Conservation (phyloP, 2,888 invertebrate genomes). For the Linyphia triangularis region DNA sequence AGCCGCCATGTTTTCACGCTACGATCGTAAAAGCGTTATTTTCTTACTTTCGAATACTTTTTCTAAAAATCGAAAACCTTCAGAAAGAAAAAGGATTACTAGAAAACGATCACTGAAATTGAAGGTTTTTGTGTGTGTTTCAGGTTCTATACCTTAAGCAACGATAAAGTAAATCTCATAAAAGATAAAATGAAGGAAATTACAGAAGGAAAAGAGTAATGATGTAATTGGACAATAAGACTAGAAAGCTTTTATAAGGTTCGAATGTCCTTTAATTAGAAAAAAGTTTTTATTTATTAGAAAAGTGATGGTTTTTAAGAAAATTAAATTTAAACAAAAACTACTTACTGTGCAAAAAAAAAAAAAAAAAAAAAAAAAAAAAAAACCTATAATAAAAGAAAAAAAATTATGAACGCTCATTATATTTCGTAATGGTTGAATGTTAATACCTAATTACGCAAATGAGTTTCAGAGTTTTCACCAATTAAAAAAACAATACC, state of each 20-base stretch:
- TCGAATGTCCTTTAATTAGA: background rate
- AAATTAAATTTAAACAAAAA: background rate
- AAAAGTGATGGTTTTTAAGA: background rate
- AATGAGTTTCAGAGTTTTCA: too few species aligned
- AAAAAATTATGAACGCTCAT: too few species aligned
- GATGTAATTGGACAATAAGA: background rate
- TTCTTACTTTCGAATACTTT: conserved; percentile 30
- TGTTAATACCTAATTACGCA: too few species aligned
- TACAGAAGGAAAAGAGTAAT: background rate
- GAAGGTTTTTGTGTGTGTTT: background rate
- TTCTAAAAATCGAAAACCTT: background rate
- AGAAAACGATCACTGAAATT: conserved; percentile 30
- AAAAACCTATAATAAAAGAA: background rate
- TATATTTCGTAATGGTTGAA: too few species aligned
- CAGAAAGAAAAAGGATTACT: conserved; percentile 24
- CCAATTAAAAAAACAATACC: too few species aligned
- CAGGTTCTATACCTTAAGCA: background rate
- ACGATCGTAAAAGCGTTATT: conserved; percentile 29
- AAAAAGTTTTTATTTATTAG: background rate
- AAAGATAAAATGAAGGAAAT: background rate
- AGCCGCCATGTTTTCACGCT: conserved; percentile 11
- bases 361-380: background rate
- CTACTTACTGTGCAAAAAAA: background rate
- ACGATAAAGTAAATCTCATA: background rate
- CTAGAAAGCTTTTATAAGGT: background rate